These are phyloP conservation scores for Bradypodion ventrale DNA, from an alignment of 2,797 vertebrate genomes.

Conservation along the genomic window DNA sequence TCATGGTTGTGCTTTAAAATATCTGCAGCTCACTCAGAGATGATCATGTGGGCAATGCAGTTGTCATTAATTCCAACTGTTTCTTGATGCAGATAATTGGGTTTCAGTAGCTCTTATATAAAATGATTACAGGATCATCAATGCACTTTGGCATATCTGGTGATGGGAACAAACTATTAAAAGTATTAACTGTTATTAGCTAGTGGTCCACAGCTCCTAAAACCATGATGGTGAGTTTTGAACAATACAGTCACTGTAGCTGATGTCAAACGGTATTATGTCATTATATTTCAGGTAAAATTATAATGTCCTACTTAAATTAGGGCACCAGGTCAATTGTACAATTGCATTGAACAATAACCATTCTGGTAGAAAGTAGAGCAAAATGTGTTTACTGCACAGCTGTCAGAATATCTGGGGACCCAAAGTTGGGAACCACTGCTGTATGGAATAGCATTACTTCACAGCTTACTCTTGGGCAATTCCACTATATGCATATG, in stretches of 20 bases:
- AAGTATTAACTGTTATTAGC: not conserved
- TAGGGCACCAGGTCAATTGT: no score
- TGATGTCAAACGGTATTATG: not conserved
- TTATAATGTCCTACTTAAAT: no score
- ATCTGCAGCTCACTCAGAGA: constrained; percentile 52
- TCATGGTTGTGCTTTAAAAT: constrained; percentile 53
- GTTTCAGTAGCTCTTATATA: constrained; percentile 5
- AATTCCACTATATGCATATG: no score
- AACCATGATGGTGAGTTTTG: not conserved
- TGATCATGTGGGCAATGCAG: not conserved
- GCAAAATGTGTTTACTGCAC: no score
- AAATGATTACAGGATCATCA: not conserved
- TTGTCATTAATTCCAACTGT: constrained; percentile 36
- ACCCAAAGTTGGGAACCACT: no score
- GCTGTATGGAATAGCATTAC: no score
- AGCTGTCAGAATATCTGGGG: no score
- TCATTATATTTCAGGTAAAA: not conserved
- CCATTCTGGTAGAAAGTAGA: no score
- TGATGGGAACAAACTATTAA: not conserved
- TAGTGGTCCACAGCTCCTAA: not conserved
- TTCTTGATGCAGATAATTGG: not conserved
- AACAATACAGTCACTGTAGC: not conserved
- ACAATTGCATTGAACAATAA: no score
- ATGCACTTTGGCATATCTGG: constrained; percentile 7
- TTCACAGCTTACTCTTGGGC: no score